Evolutionary conservation across 2,113 vertebrate species (phyloP).

Genomic region (Oxyura jamaicensis): DNA sequence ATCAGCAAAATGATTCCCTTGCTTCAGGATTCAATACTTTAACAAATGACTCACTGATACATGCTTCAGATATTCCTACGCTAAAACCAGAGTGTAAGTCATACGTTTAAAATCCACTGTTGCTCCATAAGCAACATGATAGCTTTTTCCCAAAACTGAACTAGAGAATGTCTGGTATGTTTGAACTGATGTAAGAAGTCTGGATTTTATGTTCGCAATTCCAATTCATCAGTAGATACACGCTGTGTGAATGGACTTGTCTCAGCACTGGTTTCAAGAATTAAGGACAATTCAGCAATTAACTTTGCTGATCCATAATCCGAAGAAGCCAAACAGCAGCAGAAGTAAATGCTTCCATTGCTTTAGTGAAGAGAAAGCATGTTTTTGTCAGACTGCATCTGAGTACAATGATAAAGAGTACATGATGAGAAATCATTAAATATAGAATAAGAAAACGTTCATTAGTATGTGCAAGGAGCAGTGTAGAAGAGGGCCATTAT

Average conservation of each 20-base stretch:
- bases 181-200: conserved; percentile 32
- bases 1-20: not conserved
- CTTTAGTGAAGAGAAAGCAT: not conserved
- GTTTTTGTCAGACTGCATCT: not conserved
- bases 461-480: not conserved
- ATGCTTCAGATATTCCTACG: conserved; percentile 11
- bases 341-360: not conserved
- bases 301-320: not conserved
- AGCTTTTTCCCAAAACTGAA: conserved; percentile 12
- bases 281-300: not conserved
- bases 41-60: conserved; percentile 28
- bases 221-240: not conserved
- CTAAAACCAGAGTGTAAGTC: conserved; percentile 37
- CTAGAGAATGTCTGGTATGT: conserved; percentile 51
- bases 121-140: not conserved
- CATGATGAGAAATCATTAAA: not conserved
- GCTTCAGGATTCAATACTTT: conserved; percentile 19
- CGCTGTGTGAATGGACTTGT: not conserved
- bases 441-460: not conserved
- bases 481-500: not conserved
- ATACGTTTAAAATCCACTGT: conserved; percentile 11
- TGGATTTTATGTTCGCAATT: conserved; percentile 16
- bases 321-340: not conserved
- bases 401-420: not conserved
- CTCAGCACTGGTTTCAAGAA: not conserved